Conservation (phyloP, 1,140 invertebrate genomes). For the Hypsibius dujardini region DNA sequence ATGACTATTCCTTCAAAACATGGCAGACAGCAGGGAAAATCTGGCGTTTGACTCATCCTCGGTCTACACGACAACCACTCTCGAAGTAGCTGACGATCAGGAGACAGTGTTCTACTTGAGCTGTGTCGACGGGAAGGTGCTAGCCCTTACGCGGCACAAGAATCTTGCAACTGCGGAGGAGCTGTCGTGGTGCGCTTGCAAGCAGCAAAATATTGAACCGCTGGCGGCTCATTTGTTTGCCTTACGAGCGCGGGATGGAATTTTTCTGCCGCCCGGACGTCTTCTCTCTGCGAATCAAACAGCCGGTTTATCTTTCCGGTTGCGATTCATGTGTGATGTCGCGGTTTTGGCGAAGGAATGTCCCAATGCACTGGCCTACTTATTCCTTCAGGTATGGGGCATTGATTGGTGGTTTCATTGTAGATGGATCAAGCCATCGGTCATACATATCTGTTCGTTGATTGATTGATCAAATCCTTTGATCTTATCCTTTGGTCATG, state of each 20-base stretch:
- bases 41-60: no score
- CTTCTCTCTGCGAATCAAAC: not conserved
- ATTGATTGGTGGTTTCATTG: not conserved
- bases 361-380: not conserved
- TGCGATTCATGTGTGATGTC: constrained; percentile 9
- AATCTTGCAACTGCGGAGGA: no score
- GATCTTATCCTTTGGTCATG: not conserved
- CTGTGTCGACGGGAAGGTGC: no score
- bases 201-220: not conserved
- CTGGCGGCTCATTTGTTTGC: constrained; percentile 5
- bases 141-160: no score
- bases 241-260: not conserved
- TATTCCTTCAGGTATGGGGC: constrained; percentile 9
- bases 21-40: no score
- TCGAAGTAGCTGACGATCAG: no score
- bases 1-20: no score
- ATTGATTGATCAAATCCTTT: not conserved
- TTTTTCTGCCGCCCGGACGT: not conserved
- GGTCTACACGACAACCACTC: no score
- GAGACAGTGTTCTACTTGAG: no score
- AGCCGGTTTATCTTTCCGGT: not conserved
- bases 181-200: no score
- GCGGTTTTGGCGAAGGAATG: not conserved
- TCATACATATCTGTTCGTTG: not conserved
- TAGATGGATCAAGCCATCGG: not conserved